Evolutionary conservation across 2,113 vertebrate species (phyloP), one percentile per base, ranked within the genome.

Genomic region (Struthidea cinerea): DNA sequence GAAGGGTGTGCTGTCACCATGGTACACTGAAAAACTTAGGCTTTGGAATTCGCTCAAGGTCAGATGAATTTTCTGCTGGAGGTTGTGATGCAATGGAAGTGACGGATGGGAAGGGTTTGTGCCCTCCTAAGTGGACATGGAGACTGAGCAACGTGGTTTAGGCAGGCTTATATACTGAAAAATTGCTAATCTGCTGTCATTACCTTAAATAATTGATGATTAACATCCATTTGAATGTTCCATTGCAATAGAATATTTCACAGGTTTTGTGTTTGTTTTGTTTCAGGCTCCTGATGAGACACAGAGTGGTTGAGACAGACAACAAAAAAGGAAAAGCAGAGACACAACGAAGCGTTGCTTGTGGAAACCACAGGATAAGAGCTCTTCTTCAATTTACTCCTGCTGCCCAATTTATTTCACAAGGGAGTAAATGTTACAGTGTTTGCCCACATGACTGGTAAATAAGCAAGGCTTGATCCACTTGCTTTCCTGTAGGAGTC

Each of bases 321-420:
- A 56, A 60, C 23, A 41, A 10, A 49, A 74, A 47, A 46, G 16
- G 12, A 80, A 79, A 86, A 28, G 16, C 22, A 71, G 65, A 56
- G 28, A 49, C 3, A 17, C 2, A 64, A 68, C 3, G 0, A 76
- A 6, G 10, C 53, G 9, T 30, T 49, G 7, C 12, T 63, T 56
- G 14, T 76, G 59, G 20, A 46, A 16, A 57, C 15, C n/a, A 39
- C 18, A 33, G 27, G 28, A 19, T 56, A 78, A 49, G 17, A 89
- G 16, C 23, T 87, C 11, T 49, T 39, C 37, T 59, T 87, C 49
- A n/a, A 4, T 59, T 81, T 84, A 59, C 39, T 67, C 42, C 24
- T 67, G 18, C 8, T 52, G 52, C 42, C 30, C 46, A 65, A 26
- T 64, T 80, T 89, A 30, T 84, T 89, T 80, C 65, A 59, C 4